Conservation (phyloP, 2,888 invertebrate genomes). For the Elmis aenea region DNA sequence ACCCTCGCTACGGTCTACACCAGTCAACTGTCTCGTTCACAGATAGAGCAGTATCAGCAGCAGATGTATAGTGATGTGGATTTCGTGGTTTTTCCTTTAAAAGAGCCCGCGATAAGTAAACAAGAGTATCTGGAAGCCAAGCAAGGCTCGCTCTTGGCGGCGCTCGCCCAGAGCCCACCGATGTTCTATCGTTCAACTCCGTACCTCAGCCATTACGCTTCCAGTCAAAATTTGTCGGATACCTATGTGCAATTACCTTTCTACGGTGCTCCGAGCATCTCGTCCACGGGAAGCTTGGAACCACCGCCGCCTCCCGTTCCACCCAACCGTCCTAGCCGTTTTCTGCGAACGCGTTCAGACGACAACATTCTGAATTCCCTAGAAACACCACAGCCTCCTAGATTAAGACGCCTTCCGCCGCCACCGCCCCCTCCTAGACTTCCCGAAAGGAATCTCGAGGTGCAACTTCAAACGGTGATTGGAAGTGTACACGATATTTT, state of each 20-base stretch:
- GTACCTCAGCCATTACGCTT: conserved; percentile 72
- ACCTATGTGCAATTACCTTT: conserved; percentile 68
- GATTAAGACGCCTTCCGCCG: conserved; percentile 53
- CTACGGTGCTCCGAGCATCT: conserved; percentile 64
- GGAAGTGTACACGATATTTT: conserved; percentile 24
- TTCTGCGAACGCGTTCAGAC: conserved; percentile 71
- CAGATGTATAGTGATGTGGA: conserved; percentile 88
- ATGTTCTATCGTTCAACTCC: conserved; percentile 80
- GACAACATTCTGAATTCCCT: conserved; percentile 73
- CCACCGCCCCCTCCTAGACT: conserved; percentile 50
- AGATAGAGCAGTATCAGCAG: conserved; percentile 82
- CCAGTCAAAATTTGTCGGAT: conserved; percentile 74
- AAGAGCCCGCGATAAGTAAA: conserved; percentile 84
- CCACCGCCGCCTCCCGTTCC: conserved; percentile 64
- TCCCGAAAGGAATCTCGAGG: conserved; percentile 42
- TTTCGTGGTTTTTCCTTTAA: conserved; percentile 85
- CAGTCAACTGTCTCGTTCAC: conserved; percentile 65
- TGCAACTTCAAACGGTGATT: conserved; percentile 17
- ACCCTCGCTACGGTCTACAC: conserved; percentile 69
- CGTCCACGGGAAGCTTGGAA: conserved; percentile 57
- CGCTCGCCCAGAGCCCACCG: conserved; percentile 61
- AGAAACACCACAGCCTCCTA: conserved; percentile 53
- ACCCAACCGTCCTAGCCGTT: conserved; percentile 54
- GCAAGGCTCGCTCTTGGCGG: conserved; percentile 67
- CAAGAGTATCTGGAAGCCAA: conserved; percentile 90